Conservation (phyloP, 2,888 invertebrate genomes). For the Diarsia dahlii region DNA sequence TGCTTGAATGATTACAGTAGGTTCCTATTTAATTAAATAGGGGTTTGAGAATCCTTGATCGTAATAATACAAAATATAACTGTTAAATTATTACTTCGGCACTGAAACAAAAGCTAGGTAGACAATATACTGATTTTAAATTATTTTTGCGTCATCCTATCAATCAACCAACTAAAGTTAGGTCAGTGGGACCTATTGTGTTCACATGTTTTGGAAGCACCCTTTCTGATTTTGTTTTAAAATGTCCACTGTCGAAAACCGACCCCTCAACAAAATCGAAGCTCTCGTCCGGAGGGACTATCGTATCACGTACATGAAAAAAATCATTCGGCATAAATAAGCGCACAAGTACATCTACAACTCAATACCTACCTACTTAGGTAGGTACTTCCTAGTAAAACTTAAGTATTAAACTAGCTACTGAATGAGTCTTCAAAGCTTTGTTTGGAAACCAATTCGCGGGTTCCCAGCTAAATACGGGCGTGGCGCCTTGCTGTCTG, state of each 20-base stretch:
- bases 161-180: not conserved
- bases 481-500: conserved; percentile 62
- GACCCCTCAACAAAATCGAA: conserved; percentile 22
- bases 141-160: not conserved
- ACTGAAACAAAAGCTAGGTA: not conserved
- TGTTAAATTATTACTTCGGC: not conserved
- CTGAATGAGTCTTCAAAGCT: conserved; percentile 6
- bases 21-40: not conserved
- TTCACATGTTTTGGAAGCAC: not conserved
- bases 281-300: not conserved
- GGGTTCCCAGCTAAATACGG: conserved; percentile 43
- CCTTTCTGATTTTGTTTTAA: conserved; percentile 12
- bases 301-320: not conserved
- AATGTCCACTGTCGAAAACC: conserved; percentile 6
- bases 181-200: not conserved
- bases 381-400: not conserved
- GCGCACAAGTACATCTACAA: too few species aligned
- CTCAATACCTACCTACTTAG: not conserved
- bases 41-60: not conserved
- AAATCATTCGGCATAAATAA: not conserved
- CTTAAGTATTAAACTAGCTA: not conserved
- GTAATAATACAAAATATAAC: not conserved
- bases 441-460: conserved; percentile 31
- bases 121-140: not conserved
- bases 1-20: too few species aligned